phyloP scores from a whole-genome alignment of 2,888 invertebrate genomes.

The Yponomeuta evonymella region DNA sequence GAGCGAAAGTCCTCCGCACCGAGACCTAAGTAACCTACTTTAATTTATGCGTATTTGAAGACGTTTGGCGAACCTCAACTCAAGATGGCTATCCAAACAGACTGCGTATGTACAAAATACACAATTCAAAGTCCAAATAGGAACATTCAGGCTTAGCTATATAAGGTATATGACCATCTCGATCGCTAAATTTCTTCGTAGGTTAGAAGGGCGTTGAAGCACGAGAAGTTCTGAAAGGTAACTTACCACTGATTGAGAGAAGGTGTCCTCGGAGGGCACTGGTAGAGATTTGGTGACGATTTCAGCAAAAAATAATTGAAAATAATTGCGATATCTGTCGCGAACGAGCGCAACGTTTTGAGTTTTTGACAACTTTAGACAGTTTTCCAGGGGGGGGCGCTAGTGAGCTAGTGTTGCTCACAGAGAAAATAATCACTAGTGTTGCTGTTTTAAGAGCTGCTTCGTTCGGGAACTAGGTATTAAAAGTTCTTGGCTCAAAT shows the following conservation, averaged over 20 bases:
- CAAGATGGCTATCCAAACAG: neutral
- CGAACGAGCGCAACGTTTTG: neutral
- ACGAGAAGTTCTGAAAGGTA: neutral
- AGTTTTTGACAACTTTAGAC: slow-evolving; percentile 3
- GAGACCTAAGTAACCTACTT: neutral
- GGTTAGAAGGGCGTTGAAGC: neutral
- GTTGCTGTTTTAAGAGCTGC: neutral
- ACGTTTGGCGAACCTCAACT: neutral
- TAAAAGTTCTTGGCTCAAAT: no score
- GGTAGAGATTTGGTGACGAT: neutral
- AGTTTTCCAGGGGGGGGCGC: neutral
- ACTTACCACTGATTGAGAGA: neutral
- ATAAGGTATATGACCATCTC: neutral
- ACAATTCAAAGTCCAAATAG: neutral
- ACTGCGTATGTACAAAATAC: neutral
- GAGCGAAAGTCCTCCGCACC: neutral
- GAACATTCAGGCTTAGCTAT: neutral
- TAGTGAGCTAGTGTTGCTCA: neutral
- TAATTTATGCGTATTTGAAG: neutral
- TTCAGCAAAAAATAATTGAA: neutral
- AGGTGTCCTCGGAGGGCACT: neutral
- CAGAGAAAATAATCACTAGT: no score
- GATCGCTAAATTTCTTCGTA: neutral
- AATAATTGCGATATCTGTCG: neutral
- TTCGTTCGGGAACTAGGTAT: no score